These are phyloP conservation scores for Sepiola atlantica DNA, from an alignment of 2,888 invertebrate genomes.

Conservation along the genomic window DNA sequence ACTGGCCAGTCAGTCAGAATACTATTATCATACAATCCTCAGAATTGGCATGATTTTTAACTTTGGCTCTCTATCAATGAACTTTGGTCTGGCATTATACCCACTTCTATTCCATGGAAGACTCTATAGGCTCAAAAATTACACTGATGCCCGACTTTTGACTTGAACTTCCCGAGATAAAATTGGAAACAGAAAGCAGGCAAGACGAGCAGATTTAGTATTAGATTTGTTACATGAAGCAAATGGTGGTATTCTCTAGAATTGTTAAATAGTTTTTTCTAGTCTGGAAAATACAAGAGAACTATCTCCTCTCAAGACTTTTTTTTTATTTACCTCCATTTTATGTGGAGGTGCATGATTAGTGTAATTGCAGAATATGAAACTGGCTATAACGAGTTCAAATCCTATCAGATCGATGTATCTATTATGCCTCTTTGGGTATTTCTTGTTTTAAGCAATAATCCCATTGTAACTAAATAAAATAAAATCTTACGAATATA, in stretches of 20 bases:
- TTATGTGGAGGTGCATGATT: too few species aligned
- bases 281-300: neutral
- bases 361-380: too few species aligned
- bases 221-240: neutral
- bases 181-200: neutral
- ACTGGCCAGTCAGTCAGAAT: conserved; percentile 1
- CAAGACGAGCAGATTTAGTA: neutral
- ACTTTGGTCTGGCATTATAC: neutral
- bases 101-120: neutral
- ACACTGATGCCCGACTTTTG: neutral
- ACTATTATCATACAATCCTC: neutral
- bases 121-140: neutral
- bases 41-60: neutral
- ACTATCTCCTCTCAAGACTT: too few species aligned
- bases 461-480: too few species aligned
- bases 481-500: too few species aligned
- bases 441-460: too few species aligned
- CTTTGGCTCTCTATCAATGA: conserved; percentile 2
- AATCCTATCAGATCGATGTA: too few species aligned
- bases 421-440: too few species aligned
- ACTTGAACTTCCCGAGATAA: neutral
- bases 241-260: neutral
- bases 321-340: too few species aligned
- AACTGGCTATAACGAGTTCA: too few species aligned
- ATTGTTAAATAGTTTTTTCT: neutral